Conservation (phyloP, 2,797 vertebrate genomes). For the Catharus ustulatus region DNA sequence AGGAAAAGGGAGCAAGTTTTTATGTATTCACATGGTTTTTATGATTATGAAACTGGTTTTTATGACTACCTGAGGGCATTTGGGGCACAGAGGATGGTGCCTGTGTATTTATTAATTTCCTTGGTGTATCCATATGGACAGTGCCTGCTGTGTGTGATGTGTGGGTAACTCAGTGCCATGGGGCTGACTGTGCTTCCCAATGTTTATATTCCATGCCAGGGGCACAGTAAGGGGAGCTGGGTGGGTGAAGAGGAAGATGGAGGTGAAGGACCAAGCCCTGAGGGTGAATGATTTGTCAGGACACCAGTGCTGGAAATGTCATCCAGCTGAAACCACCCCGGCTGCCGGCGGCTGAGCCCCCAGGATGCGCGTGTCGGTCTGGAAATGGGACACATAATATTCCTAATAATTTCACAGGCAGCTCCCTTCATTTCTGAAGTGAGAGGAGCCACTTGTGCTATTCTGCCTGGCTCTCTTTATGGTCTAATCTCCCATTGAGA, state of each 20-base stretch:
- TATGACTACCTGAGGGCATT: not conserved
- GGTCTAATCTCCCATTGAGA: conserved; percentile 68
- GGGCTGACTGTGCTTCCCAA: not conserved
- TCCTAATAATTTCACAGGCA: conserved; percentile 60
- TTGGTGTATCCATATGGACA: not conserved
- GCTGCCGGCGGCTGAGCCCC: not conserved
- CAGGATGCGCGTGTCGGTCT: not conserved
- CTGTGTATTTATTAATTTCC: not conserved
- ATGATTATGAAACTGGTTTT: not conserved
- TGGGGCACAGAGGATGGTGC: not conserved
- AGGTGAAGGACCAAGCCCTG: not conserved
- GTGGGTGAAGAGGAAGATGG: not conserved
- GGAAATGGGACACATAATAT: conserved; percentile 50
- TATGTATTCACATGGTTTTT: not conserved
- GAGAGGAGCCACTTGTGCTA: conserved; percentile 57
- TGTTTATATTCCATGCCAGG: rapidly evolving
- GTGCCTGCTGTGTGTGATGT: rapidly evolving
- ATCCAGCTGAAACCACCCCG: not conserved
- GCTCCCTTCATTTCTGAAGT: conserved; percentile 35
- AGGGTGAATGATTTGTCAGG: not conserved
- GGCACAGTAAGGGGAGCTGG: not conserved
- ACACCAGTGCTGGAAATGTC: not conserved
- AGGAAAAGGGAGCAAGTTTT: not conserved
- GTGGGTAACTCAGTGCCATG: rapidly evolving
- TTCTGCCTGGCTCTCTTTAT: conserved; percentile 21